phyloP scores from a whole-genome alignment of 2,888 invertebrate genomes.

The Auanema freiburgensis region DNA sequence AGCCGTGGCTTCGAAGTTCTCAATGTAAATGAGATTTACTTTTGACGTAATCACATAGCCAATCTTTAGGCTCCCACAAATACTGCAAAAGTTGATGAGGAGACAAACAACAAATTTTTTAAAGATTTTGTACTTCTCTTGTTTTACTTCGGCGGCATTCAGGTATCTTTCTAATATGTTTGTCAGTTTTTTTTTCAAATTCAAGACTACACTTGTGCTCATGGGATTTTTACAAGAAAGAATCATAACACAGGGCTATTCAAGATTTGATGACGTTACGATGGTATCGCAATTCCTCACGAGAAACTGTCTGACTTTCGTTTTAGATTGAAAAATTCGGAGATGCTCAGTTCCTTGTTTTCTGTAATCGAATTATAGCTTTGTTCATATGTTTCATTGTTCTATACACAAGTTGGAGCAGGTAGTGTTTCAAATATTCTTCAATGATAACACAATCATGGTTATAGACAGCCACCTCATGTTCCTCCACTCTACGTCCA shows the following conservation, averaged over 20 bases:
- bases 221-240: slow-evolving; percentile 94
- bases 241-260: slow-evolving; percentile 80
- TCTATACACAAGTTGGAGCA: slow-evolving; percentile 50
- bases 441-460: neutral
- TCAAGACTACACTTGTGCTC: slow-evolving; percentile 82
- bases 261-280: slow-evolving; percentile 40
- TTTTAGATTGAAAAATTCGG: slow-evolving; percentile 73
- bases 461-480: slow-evolving; percentile 72
- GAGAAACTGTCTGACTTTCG: neutral
- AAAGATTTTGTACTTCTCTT: slow-evolving; percentile 66
- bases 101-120: slow-evolving; percentile 24
- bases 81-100: neutral
- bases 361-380: slow-evolving; percentile 88
- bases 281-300: slow-evolving; percentile 53
- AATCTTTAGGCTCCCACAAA: no score
- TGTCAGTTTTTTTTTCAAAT: neutral
- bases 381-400: slow-evolving; percentile 76
- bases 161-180: slow-evolving; percentile 12
- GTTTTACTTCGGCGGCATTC: slow-evolving; percentile 79
- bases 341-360: slow-evolving; percentile 95
- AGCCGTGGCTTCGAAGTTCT: slow-evolving; percentile 29
- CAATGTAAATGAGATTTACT: neutral
- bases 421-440: slow-evolving; percentile 28
- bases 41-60: no score
- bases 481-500: slow-evolving; percentile 89